phyloP scores from a whole-genome alignment of 2,113 vertebrate species.

The Gobiocypris rarus region DNA sequence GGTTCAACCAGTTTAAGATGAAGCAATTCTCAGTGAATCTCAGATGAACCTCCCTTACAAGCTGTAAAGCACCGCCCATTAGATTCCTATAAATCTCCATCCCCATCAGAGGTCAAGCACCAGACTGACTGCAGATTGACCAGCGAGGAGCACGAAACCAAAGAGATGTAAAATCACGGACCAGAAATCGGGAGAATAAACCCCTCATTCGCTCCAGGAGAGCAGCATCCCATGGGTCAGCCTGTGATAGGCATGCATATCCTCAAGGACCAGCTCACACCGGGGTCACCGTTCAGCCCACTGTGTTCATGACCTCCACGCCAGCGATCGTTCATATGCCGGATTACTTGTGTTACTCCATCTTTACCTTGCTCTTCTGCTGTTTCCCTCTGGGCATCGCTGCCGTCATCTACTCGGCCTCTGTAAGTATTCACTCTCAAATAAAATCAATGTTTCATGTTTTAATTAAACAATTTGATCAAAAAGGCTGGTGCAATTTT shows the following conservation, averaged over 20 bases:
- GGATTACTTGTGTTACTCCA: background rate
- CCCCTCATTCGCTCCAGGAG: background rate
- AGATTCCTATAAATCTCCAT: background rate
- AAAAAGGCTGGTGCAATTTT: no score
- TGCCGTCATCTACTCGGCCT: background rate
- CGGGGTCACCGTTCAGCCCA: background rate
- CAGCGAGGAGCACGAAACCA: background rate
- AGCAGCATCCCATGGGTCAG: background rate
- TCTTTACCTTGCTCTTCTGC: background rate
- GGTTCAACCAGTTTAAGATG: background rate
- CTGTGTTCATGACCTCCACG: background rate
- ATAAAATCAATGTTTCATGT: no score
- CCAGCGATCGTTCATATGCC: rapidly evolving
- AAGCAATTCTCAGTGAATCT: background rate
- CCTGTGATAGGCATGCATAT: background rate
- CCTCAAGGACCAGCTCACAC: background rate
- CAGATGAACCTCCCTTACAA: background rate
- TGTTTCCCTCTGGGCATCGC: background rate
- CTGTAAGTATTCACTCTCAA: background rate
- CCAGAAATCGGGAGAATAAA: background rate
- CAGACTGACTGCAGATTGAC: background rate
- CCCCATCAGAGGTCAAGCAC: background rate
- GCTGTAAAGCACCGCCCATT: background rate
- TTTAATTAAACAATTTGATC: no score
- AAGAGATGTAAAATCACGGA: background rate